These are phyloP conservation scores for Onychomys torridus DNA, from an alignment of 2,797 vertebrate genomes.

Conservation along the genomic window DNA sequence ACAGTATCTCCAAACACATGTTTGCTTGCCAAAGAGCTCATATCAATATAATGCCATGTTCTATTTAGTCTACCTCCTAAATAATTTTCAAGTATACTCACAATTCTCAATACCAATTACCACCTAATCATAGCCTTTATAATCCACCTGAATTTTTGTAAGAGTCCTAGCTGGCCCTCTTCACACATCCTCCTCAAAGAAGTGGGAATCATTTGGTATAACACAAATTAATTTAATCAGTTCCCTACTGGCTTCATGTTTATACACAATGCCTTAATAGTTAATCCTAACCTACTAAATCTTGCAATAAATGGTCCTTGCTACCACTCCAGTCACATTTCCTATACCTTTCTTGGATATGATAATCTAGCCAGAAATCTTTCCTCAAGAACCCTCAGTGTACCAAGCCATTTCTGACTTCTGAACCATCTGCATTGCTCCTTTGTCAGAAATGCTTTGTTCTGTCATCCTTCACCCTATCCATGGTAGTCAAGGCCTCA, in stretches of 20 bases:
- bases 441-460: neutral
- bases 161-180: neutral
- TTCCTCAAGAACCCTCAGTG: neutral
- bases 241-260: neutral
- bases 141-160: conserved; percentile 11
- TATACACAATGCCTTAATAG: neutral
- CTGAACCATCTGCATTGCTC: neutral
- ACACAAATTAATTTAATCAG: neutral
- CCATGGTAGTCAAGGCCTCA: neutral
- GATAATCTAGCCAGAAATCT: neutral
- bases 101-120: neutral
- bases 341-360: neutral
- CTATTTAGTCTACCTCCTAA: conserved; percentile 1
- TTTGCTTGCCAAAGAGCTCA: neutral
- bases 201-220: neutral
- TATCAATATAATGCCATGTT: neutral
- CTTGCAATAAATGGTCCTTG: neutral
- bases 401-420: neutral
- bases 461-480: fast-evolving
- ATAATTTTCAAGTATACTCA: neutral
- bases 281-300: neutral
- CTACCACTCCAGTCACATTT: neutral
- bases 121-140: neutral
- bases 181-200: neutral
- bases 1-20: neutral